Evolutionary conservation across 2,888 invertebrate species (phyloP).

Genomic region (Litoditis marina): DNA sequence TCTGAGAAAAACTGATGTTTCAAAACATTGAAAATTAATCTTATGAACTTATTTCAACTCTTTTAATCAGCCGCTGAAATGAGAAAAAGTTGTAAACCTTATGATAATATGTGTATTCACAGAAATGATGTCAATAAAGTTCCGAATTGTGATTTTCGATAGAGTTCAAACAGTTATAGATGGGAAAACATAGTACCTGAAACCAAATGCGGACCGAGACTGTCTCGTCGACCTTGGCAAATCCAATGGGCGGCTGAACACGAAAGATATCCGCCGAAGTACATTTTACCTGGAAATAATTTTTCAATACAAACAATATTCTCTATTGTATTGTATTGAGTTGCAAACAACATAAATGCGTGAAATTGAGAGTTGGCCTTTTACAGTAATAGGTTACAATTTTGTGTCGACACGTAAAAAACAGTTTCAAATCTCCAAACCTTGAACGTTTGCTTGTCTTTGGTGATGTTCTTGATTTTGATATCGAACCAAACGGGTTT

Average conservation of each 20-base stretch:
- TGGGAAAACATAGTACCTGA: not conserved
- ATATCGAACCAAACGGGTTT: conserved; percentile 18
- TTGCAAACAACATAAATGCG: too few species aligned
- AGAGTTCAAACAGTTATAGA: not conserved
- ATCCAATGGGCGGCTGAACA: conserved; percentile 51
- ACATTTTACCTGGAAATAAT: conserved; percentile 40
- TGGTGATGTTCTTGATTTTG: conserved; percentile 40
- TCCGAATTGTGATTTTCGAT: too few species aligned
- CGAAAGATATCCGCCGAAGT: conserved; percentile 52
- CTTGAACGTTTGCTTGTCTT: conserved; percentile 41
- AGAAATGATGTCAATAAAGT: too few species aligned
- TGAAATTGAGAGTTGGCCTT: too few species aligned
- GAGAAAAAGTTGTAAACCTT: not conserved
- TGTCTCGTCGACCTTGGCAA: conserved; percentile 38
- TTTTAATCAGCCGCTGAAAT: not conserved
- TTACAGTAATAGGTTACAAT: too few species aligned
- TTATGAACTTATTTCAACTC: not conserved
- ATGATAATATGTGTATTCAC: too few species aligned
- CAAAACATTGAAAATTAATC: too few species aligned
- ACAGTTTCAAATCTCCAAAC: too few species aligned
- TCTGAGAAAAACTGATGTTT: too few species aligned
- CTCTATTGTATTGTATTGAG: too few species aligned
- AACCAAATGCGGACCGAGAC: conserved; percentile 18
- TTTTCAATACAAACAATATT: too few species aligned
- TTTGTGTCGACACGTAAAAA: not conserved